Percentiles rank a stretch among this genome's conserved stretches.
Conservation (phyloP, 2,888 invertebrate genomes). For the Petrophora chlorosata region DNA sequence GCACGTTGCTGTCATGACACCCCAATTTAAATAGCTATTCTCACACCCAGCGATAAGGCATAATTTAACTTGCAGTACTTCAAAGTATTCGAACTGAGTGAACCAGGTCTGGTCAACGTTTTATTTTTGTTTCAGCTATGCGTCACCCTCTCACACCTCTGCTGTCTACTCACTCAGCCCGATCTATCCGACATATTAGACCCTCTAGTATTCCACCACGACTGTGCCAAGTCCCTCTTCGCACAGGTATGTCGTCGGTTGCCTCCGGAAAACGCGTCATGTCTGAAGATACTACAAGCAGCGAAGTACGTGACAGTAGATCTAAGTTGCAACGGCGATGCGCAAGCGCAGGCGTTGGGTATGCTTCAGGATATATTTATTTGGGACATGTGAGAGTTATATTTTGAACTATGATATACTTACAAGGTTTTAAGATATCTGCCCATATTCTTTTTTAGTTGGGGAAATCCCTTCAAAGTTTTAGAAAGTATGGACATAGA, state of each 20-base stretch:
- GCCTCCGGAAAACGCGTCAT: slow-evolving; percentile 72
- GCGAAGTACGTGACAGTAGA: slow-evolving; percentile 78
- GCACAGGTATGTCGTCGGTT: slow-evolving; percentile 67
- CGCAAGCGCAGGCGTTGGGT: slow-evolving; percentile 62
- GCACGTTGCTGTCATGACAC: too few species aligned
- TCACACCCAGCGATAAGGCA: too few species aligned
- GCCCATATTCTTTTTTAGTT: too few species aligned
- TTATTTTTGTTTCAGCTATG: slow-evolving; percentile 84
- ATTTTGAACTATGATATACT: background rate
- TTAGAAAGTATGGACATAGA: too few species aligned
- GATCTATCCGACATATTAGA: slow-evolving; percentile 84
- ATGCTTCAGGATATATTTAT: slow-evolving; percentile 78
- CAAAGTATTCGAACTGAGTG: too few species aligned
- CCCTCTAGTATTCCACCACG: slow-evolving; percentile 74
- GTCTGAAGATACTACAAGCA: slow-evolving; percentile 70
- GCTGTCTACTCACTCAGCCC: slow-evolving; percentile 80
- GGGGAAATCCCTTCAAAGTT: too few species aligned
- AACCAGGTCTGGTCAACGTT: background rate
- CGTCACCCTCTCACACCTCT: slow-evolving; percentile 88
- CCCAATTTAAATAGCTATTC: too few species aligned
- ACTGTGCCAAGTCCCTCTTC: slow-evolving; percentile 65
- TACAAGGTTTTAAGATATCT: too few species aligned
- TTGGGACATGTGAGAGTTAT: slow-evolving; percentile 63
- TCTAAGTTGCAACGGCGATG: slow-evolving; percentile 56
- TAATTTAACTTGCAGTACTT: too few species aligned